These are phyloP conservation scores for Helostoma temminkii DNA, from an alignment of 2,797 vertebrate genomes.

Conservation along the genomic window DNA sequence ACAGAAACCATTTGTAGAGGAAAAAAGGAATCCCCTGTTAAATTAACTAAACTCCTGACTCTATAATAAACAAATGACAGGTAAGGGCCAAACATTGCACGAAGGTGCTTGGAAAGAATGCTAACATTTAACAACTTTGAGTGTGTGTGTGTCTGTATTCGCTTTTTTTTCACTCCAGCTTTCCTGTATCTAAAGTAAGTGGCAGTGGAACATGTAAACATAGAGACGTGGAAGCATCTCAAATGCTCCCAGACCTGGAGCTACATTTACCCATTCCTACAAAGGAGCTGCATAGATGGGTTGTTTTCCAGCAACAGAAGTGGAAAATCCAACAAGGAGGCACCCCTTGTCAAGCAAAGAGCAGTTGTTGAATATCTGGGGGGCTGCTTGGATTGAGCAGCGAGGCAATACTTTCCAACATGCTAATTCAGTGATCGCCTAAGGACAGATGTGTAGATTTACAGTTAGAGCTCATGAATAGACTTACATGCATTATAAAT, in stretches of 20 bases:
- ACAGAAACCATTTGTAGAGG: constrained; percentile 62
- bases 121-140: constrained; percentile 65
- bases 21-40: constrained; percentile 70
- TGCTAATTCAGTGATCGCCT: constrained; percentile 22
- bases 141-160: constrained; percentile 8
- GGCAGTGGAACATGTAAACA: constrained; percentile 66
- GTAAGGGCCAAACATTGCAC: constrained; percentile 62
- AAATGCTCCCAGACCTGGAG: constrained; percentile 68
- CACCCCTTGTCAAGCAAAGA: constrained; percentile 62
- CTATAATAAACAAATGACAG: constrained; percentile 67
- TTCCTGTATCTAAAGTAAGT: constrained; percentile 46
- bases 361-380: constrained; percentile 55
- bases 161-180: constrained; percentile 11
- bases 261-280: constrained; percentile 55
- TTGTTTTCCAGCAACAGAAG: constrained; percentile 68
- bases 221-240: constrained; percentile 53
- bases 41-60: constrained; percentile 63
- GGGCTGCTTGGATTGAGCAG: constrained; percentile 48
- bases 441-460: constrained; percentile 31
- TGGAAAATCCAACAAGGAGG: constrained; percentile 76
- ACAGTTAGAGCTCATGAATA: constrained; percentile 9
- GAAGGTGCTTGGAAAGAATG: constrained; percentile 70
- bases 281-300: constrained; percentile 43
- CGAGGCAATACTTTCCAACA: constrained; percentile 26
- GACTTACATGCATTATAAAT: neutral